Conservation (phyloP, 2,888 invertebrate species). For the Hartigia nigra region DNA sequence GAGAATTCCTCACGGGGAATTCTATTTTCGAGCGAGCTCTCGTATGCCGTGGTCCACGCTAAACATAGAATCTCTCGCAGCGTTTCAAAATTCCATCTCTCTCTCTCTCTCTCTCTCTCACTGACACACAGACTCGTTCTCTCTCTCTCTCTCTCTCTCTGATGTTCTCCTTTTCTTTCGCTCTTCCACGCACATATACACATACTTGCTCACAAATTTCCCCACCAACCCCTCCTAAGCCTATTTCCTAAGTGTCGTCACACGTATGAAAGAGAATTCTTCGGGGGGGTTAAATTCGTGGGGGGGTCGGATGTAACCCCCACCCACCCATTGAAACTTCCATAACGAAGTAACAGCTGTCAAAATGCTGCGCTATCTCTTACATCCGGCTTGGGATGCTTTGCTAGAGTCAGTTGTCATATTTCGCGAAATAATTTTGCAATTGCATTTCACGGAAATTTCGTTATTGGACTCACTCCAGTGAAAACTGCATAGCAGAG, state of each 20-base stretch:
- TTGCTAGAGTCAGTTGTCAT: neutral
- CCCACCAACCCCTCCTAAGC: neutral
- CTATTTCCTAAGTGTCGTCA: neutral
- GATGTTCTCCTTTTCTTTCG: neutral
- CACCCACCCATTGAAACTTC: neutral
- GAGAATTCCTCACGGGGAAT: slow-evolving; percentile 44
- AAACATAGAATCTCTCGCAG: slow-evolving; percentile 48
- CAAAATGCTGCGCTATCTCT: neutral
- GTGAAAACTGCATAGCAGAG: neutral
- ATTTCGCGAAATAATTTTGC: neutral
- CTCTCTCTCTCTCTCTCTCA: neutral
- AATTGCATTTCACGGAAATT: neutral
- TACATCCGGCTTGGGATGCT: neutral
- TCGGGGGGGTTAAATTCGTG: neutral
- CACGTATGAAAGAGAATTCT: neutral
- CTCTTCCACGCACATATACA: neutral
- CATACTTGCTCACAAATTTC: neutral
- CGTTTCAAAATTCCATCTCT: slow-evolving; percentile 31
- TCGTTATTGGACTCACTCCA: neutral
- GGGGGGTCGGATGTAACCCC: neutral
- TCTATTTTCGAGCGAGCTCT: slow-evolving; percentile 62
- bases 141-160: neutral
- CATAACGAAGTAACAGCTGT: neutral
- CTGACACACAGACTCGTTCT: no score
- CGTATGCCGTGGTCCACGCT: slow-evolving; percentile 45